Evolutionary conservation across 2,888 invertebrate species (phyloP), one percentile per base, ranked within the genome.

Genomic region (Megaustenia siamemsis): DNA sequence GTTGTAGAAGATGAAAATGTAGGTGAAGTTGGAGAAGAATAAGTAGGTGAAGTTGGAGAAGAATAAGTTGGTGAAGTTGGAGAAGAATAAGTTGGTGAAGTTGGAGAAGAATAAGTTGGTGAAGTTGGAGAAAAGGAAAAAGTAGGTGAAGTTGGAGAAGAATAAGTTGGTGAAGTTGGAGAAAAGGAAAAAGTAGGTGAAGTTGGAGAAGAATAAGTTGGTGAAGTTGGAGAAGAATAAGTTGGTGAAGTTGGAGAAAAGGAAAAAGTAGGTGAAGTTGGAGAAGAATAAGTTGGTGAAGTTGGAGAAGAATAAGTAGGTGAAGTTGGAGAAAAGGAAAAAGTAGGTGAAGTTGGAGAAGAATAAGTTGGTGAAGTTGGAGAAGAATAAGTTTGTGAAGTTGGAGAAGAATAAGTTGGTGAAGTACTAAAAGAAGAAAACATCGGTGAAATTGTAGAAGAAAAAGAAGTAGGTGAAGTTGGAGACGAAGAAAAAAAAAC

Each of bases 61-160:
- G 63, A 32, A 45, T 35, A 53, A 15, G 53, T 24, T 12, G 38
- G 38, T 32, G 38, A 69, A 53, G 38, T 1, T 71, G n/a, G 53
- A 53, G 38, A 35, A 56, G 45, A 24, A n/a, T n/a, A 38, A 28
- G 38, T 24, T 32, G 38, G 24, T 18, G 18, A 43, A 63, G 78
- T 32, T 5, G n/a, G 63, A 78, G 38, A 63, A 43, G 43, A 24
- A 38, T 15, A 35, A n/a, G 38, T 3, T 6, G 40, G 35, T 15
- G 63, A 63, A 21, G 45, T 21, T 71, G 28, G 45, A 18, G 43
- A n/a, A 73, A 63, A 79, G n/a, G 73, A 15, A 32, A 21, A 79
- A 45, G 40, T 10, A 79, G 32, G 63, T 28, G 68, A 45, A 56
- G 8, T 45, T 71, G 53, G 32, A 73, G 53, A 84, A 56, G 68